Evolutionary conservation across 2,113 vertebrate genomes (phyloP).

Genomic region (Gymnobelideus leadbeateri): DNA sequence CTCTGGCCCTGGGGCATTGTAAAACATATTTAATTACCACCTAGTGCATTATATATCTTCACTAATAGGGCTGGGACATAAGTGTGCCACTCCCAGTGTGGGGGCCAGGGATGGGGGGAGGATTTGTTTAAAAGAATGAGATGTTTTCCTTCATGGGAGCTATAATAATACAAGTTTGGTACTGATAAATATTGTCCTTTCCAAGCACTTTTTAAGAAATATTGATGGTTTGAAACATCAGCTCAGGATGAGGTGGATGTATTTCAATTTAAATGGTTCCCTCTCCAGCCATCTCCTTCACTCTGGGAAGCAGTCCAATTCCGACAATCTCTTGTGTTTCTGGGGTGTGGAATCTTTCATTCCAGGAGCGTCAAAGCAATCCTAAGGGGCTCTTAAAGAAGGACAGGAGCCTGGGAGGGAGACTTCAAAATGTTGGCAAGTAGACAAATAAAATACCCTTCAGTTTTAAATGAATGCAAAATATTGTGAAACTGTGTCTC

Average conservation of each 20-base stretch:
- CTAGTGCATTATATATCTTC: conserved; percentile 18
- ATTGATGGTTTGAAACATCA: conserved; percentile 73
- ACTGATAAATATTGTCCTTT: conserved; percentile 44
- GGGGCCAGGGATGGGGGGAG: not conserved
- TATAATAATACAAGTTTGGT: not conserved
- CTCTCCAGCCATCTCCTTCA: conserved; percentile 75
- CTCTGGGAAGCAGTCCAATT: conserved; percentile 82
- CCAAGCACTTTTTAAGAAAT: conserved; percentile 51
- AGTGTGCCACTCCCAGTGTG: not conserved
- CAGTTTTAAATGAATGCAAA: conserved; percentile 77
- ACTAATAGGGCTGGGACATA: not conserved
- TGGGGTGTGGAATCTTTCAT: conserved; percentile 80
- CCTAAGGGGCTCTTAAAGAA: conserved; percentile 70
- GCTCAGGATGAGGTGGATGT: conserved; percentile 52
- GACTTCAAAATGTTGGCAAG: conserved; percentile 82
- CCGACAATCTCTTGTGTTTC: conserved; percentile 69
- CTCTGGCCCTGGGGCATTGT: conserved; percentile 10
- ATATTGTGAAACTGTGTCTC: conserved; percentile 77
- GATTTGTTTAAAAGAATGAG: conserved; percentile 64
- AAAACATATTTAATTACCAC: not conserved
- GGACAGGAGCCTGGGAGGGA: conserved; percentile 78
- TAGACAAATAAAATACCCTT: conserved; percentile 83
- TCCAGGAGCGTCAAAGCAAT: conserved; percentile 81
- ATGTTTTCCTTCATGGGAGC: conserved; percentile 49
- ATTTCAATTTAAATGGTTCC: conserved; percentile 73